Evolutionary conservation across 92 coral and sea anemone species (phyloP).

Genomic region (Epizoanthus fatuus): DNA sequence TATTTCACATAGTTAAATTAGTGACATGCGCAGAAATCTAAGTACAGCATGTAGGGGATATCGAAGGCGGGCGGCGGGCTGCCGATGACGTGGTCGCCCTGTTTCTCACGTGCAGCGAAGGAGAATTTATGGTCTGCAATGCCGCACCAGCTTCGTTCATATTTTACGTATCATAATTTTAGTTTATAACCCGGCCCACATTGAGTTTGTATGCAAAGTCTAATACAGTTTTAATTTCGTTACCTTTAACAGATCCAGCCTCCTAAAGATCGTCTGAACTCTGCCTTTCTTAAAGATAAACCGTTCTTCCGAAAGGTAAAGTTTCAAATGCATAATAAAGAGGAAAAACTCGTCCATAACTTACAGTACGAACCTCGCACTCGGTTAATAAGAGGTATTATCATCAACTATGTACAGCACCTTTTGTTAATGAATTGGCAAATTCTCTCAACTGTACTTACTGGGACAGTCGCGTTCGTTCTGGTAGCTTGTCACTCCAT

Average conservation of each 20-base stretch:
- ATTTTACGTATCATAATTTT: too few relatives aligned
- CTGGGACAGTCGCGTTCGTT: slow-evolving; percentile 89
- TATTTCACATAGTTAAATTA: not conserved
- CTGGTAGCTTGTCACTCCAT: slow-evolving; percentile 98
- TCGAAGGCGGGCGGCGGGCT: too few relatives aligned
- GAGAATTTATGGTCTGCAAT: too few relatives aligned
- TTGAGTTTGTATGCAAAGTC: not conserved
- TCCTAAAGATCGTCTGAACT: slow-evolving; percentile 81
- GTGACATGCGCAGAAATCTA: too few relatives aligned
- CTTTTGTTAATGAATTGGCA: not conserved
- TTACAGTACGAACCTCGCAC: not conserved
- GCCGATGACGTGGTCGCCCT: too few relatives aligned
- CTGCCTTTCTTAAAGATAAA: slow-evolving; percentile 81
- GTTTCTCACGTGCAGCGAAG: too few relatives aligned
- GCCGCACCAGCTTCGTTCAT: too few relatives aligned
- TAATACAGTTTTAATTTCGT: not conserved
- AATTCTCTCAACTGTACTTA: slow-evolving; percentile 41
- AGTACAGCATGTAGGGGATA: too few relatives aligned
- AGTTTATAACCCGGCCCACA: too few relatives aligned
- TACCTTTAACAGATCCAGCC: slow-evolving; percentile 67
- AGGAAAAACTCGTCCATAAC: not conserved
- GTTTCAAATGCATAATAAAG: not conserved
- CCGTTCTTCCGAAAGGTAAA: slow-evolving; percentile 90
- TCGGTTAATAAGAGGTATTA: too few relatives aligned
- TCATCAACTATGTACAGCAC: not conserved